phyloP scores from a whole-genome alignment of 2,888 invertebrate genomes.

The Harpagoxenus sublaevis region DNA sequence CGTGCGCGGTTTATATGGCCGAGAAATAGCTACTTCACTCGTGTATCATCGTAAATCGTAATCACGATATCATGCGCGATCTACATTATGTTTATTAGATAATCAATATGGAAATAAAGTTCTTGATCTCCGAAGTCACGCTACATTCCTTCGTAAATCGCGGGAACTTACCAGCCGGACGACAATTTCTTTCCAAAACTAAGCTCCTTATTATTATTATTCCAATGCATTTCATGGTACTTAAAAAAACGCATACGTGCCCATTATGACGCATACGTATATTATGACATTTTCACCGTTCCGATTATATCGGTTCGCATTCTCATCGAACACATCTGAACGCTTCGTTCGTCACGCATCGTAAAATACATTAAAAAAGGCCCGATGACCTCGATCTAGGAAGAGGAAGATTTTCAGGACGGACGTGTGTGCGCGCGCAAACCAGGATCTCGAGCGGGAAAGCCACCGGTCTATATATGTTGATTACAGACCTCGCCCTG shows the following conservation, averaged over 20 bases:
- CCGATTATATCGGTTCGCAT: not conserved
- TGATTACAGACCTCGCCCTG: conserved; percentile 72
- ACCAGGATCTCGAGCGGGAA: conserved; percentile 59
- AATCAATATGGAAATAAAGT: conserved; percentile 33
- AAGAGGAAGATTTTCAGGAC: conserved; percentile 52
- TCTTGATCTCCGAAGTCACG: conserved; percentile 8
- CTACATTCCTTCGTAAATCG: not conserved
- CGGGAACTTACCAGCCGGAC: not conserved
- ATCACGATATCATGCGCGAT: not conserved
- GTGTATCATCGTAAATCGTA: conserved; percentile 19
- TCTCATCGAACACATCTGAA: not conserved
- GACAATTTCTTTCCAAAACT: not conserved
- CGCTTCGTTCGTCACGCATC: conserved; percentile 59
- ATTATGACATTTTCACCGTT: not conserved
- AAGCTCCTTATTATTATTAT: not conserved
- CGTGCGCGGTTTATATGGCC: not conserved
- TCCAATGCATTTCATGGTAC: not conserved
- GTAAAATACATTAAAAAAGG: conserved; percentile 32
- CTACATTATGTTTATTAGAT: conserved; percentile 38
- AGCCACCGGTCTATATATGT: conserved; percentile 51
- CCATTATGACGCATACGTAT: not conserved
- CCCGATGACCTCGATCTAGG: conserved; percentile 64
- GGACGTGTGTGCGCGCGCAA: not conserved
- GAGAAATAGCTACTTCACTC: not conserved
- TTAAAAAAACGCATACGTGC: not conserved